Percentiles rank a stretch among this genome's conserved stretches.
These are phyloP conservation scores for Shargacucullia verbasci DNA, from an alignment of 2,888 invertebrate species.

Conservation along the genomic window DNA sequence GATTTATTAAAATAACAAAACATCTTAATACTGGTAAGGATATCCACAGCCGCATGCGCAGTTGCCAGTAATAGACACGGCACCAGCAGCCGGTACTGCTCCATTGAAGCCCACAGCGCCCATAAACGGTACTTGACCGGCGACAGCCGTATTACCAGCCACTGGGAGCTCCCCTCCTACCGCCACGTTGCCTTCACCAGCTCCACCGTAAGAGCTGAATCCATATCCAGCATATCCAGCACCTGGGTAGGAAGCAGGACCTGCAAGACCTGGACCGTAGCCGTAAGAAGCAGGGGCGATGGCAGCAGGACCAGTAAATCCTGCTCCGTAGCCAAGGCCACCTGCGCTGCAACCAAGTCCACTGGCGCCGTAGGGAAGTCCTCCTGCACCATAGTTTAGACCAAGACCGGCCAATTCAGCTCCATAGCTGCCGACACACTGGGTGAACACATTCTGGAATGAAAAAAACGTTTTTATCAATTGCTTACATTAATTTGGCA, in stretches of 20 bases:
- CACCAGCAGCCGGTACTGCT: slow-evolving; percentile 57
- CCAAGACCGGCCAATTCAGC: too few relatives aligned
- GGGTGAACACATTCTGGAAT: slow-evolving; percentile 25
- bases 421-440: background rate
- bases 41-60: slow-evolving; percentile 50
- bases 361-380: too few relatives aligned
- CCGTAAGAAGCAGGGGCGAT: too few relatives aligned
- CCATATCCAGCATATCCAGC: slow-evolving; percentile 4
- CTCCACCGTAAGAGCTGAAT: slow-evolving; percentile 46
- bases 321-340: background rate
- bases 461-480: too few relatives aligned
- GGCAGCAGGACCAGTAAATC: too few relatives aligned
- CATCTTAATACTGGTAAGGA: slow-evolving; percentile 33
- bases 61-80: slow-evolving; percentile 56
- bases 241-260: slow-evolving; percentile 2
- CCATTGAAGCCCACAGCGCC: slow-evolving; percentile 61
- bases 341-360: too few relatives aligned
- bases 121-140: slow-evolving; percentile 57
- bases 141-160: slow-evolving; percentile 51
- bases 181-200: slow-evolving; percentile 48
- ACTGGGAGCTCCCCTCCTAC: slow-evolving; percentile 49
- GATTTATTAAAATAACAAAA: slow-evolving; percentile 30
- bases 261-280: background rate
- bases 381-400: too few relatives aligned
- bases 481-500: too few relatives aligned